These are phyloP conservation scores for Trichoplusia ni DNA, from an alignment of 1,140 invertebrate species.

Conservation along the genomic window DNA sequence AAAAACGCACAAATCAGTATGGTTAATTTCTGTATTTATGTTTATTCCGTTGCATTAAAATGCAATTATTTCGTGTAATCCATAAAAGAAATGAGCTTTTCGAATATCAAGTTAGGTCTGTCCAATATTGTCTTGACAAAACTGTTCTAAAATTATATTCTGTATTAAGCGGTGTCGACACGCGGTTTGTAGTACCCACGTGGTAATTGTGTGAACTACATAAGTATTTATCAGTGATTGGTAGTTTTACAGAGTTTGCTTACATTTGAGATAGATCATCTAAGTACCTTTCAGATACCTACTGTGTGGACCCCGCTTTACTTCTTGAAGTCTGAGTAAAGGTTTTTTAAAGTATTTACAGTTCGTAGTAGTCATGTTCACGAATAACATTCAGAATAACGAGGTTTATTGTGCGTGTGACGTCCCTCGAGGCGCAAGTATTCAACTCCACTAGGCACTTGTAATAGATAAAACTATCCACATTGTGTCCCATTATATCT, in stretches of 20 bases:
- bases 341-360: slow-evolving; percentile 55
- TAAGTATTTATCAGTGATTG: neutral
- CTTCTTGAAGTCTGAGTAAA: slow-evolving; percentile 58
- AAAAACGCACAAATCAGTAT: slow-evolving; percentile 43
- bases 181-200: neutral
- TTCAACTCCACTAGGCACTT: slow-evolving; percentile 58
- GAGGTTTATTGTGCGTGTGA: slow-evolving; percentile 23
- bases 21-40: neutral
- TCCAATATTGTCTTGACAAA: slow-evolving; percentile 63
- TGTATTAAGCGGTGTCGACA: slow-evolving; percentile 5
- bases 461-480: slow-evolving; percentile 63
- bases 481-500: slow-evolving; percentile 57
- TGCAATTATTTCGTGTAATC: slow-evolving; percentile 17
- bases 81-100: neutral
- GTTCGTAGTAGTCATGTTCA: slow-evolving; percentile 44
- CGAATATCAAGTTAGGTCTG: neutral
- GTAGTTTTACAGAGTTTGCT: neutral
- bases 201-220: neutral
- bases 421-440: slow-evolving; percentile 35
- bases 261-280: neutral
- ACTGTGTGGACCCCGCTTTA: slow-evolving; percentile 24
- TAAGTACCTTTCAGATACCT: neutral
- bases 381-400: slow-evolving; percentile 33
- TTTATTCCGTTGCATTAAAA: neutral
- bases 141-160: slow-evolving; percentile 49